Conservation (phyloP, 2,888 invertebrate species). For the Cinara cedri region DNA sequence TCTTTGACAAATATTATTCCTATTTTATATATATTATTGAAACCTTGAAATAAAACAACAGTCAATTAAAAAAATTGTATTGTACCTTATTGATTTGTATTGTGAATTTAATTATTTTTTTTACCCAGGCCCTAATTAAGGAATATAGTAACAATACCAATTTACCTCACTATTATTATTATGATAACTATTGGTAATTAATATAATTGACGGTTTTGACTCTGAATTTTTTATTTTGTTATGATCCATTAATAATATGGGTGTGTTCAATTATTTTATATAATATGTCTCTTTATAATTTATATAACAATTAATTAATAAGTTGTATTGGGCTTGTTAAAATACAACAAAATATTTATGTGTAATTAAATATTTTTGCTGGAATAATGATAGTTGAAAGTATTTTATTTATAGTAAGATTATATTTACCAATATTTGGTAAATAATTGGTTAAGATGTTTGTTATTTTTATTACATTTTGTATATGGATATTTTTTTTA, state of each 20-base stretch:
- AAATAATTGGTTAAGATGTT: conserved; percentile 22
- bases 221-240: conserved; percentile 16
- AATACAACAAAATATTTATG: background rate
- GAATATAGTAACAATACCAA: conserved; percentile 9
- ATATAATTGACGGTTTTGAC: conserved; percentile 22
- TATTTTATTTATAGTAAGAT: conserved; percentile 22
- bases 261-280: background rate
- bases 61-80: conserved; percentile 19
- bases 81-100: conserved; percentile 11
- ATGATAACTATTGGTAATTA: background rate
- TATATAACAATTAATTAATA: conserved; percentile 20
- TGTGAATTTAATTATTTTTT: background rate
- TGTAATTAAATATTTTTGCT: background rate
- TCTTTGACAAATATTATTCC: conserved; percentile 4
- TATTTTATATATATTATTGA: conserved; percentile 20
- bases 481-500: conserved; percentile 31
- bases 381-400: background rate
- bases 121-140: background rate
- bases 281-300: too few relatives aligned
- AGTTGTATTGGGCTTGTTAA: background rate
- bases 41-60: conserved; percentile 27
- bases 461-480: conserved; percentile 37
- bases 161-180: background rate
- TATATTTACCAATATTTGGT: conserved; percentile 30
- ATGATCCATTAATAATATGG: background rate